Base-by-base conservation (phyloP, 2,113 vertebrate genomes). In the Neolamprologus modestus region DNA sequence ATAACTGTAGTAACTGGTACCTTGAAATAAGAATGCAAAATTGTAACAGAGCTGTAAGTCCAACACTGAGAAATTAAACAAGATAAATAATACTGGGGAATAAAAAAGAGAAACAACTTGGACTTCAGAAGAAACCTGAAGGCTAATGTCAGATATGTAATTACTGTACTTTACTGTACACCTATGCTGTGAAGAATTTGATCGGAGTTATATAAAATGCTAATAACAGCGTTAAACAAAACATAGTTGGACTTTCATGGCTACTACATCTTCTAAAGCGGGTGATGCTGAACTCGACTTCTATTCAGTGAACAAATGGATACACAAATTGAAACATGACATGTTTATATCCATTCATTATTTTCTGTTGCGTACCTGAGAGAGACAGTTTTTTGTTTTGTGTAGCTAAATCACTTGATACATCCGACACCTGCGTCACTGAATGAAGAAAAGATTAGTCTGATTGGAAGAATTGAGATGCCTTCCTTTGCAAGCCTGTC, bases 181-280 rank as follows among this genome's bases (percentile, higher is more conserved):
- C 1, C 3, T 28, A 28, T 76, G 24, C 4, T 19, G 24, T 31
- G 16, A 50, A 28, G 24, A 19, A 78, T 50, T 78, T 31, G 42
- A 47, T 50, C 24, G 1, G 9, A 19, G 71, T 31, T 50, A 19
- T 31, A 31, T 31, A 50, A 78, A 78, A 78, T 0, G 1, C 9
- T 31, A 50, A 50, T 0, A 78, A 31, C 1, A 50, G 21, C 68
- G 0, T 73, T 3, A 28, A 7, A 73, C 21, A 9, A 26, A 71
- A 68, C 35, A 1, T 45, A 73, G 37, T 26, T 42, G 66, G 66
- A 71, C 66, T 26, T 73, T 45, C 21, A 9, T 45, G 37, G 8
- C 37, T 42, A 45, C 37, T 24, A 10, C 21, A 26, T 45, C 40
- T 40, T 47, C 40, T 28, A 11, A 73, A 47, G 9, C 0, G 40